Evolutionary conservation across 2,888 invertebrate species (phyloP).

Genomic region (Volucella zonaria): DNA sequence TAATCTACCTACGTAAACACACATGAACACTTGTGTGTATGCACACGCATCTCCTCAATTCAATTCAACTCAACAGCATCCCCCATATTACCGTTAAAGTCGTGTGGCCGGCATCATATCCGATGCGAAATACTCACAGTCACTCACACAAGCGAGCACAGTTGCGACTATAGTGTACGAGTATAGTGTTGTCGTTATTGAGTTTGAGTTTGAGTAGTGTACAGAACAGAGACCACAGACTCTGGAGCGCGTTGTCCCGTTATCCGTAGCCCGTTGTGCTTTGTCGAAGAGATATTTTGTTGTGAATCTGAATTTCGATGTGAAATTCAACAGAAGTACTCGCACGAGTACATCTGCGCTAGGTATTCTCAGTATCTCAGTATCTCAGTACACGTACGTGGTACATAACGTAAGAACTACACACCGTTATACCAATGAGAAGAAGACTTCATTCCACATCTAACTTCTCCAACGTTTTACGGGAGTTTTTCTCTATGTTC

Average conservation of each 20-base stretch:
- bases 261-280: no score
- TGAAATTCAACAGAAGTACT: no score
- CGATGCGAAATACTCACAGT: background rate
- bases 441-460: conserved; percentile 70
- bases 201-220: conserved; percentile 30
- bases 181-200: conserved; percentile 47
- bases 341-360: conserved; percentile 51
- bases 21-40: conserved; percentile 36
- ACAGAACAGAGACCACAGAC: conserved; percentile 11
- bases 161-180: background rate
- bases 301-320: no score
- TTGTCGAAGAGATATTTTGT: no score
- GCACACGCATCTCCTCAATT: conserved; percentile 51
- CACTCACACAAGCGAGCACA: no score
- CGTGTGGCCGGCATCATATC: conserved; percentile 28
- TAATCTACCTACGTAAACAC: conserved; percentile 71
- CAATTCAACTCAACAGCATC: conserved; percentile 22
- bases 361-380: conserved; percentile 72
- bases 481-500: conserved; percentile 65
- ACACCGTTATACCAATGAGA: conserved; percentile 73
- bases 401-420: conserved; percentile 72
- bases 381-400: conserved; percentile 52
- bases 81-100: conserved; percentile 34
- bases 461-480: conserved; percentile 68
- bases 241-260: conserved; percentile 60